phyloP scores from a whole-genome alignment of 2,113 vertebrate genomes.

The Neogale vison region DNA sequence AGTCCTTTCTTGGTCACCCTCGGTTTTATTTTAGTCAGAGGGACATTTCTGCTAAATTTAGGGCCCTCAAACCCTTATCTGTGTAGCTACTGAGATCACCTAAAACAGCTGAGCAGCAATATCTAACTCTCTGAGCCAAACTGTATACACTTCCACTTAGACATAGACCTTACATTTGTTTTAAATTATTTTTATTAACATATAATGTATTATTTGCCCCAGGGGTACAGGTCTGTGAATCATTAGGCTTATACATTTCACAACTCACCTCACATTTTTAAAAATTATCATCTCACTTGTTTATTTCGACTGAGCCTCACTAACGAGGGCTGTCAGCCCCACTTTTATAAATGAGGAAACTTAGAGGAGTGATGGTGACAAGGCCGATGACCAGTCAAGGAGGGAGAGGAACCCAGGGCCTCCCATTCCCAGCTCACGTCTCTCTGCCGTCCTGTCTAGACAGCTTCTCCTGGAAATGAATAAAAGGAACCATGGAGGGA shows the following conservation, averaged over 20 bases:
- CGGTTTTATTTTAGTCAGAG: neutral
- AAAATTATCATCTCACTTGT: neutral
- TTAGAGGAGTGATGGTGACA: neutral
- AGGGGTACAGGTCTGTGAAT: no score
- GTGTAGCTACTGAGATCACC: neutral
- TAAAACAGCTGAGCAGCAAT: neutral
- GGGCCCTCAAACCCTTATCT: neutral
- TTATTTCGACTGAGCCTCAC: neutral
- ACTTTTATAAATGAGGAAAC: neutral
- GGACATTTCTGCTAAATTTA: neutral
- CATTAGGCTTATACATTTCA: no score
- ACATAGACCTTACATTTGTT: neutral
- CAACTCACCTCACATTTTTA: neutral
- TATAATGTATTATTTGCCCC: no score
- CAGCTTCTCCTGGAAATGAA: neutral
- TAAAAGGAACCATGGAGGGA: accelerated
- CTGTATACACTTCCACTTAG: neutral
- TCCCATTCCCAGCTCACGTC: neutral
- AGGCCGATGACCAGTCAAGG: neutral
- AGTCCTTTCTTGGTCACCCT: neutral
- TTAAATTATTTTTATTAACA: no score
- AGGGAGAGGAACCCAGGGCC: neutral
- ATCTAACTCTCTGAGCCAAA: neutral
- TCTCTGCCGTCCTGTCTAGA: neutral
- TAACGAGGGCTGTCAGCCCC: neutral